Evolutionary conservation across 1,140 invertebrate genomes (phyloP).

Genomic region (Calycopis cecrops): DNA sequence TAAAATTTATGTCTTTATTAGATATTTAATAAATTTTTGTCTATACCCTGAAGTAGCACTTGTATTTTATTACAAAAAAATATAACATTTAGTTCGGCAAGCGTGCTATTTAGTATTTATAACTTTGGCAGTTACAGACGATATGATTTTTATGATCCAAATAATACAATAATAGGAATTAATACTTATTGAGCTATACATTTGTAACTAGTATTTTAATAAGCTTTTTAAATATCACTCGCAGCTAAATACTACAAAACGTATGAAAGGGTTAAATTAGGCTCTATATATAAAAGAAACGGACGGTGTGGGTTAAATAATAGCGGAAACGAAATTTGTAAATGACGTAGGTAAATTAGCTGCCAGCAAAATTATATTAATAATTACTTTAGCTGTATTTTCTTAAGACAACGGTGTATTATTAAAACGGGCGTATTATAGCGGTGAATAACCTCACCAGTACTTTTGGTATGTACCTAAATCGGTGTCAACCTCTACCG

Average conservation of each 20-base stretch:
- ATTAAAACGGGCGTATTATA: no score
- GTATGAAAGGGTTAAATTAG: no score
- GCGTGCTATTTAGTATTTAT: slow-evolving; percentile 14
- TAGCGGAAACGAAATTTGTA: background rate
- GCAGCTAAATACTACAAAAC: background rate
- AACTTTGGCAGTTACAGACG: slow-evolving; percentile 28
- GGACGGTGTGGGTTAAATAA: background rate
- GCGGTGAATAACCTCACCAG: no score
- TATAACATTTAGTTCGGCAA: slow-evolving; percentile 20
- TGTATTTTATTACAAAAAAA: background rate
- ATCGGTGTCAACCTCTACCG: no score
- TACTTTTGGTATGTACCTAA: no score
- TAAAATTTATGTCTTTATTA: no score
- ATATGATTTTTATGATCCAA: slow-evolving; percentile 17
- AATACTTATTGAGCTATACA: slow-evolving; percentile 19
- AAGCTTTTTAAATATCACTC: slow-evolving; percentile 1
- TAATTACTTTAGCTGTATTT: no score
- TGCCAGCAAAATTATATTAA: background rate
- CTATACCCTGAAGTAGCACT: slow-evolving; percentile 4
- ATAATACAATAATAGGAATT: slow-evolving; percentile 25
- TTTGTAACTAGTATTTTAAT: slow-evolving; percentile 1
- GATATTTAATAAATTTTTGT: no score
- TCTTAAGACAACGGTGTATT: no score
- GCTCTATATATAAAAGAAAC: slow-evolving; percentile 3
- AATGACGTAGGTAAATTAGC: background rate